Percentiles rank a stretch among this genome's conserved stretches.
phyloP scores from a whole-genome alignment of 2,888 invertebrate species.

The Ptilodon capucinus region DNA sequence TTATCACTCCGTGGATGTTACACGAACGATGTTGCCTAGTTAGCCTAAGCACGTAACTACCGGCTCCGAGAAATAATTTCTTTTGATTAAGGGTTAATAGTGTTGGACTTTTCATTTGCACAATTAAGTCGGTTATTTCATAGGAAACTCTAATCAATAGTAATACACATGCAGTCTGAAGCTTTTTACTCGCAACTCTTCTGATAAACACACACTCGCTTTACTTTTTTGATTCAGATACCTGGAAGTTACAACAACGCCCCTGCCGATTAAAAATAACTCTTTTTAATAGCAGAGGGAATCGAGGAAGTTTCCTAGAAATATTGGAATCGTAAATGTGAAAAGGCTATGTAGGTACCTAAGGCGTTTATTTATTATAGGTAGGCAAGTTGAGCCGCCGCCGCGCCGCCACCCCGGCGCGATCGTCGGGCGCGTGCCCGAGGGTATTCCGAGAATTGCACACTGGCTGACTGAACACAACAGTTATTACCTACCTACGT shows the following conservation, averaged over 20 bases:
- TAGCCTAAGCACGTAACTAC: too few species aligned
- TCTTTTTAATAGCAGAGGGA: conserved; percentile 42
- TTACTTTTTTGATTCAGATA: conserved; percentile 38
- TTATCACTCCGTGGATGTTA: too few species aligned
- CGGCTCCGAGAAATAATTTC: not conserved
- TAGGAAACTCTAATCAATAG: conserved; percentile 30
- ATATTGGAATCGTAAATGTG: conserved; percentile 66
- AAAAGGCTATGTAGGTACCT: conserved; percentile 50
- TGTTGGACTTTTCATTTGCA: conserved; percentile 16
- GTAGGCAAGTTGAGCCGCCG: conserved; percentile 16
- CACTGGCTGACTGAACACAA: conserved; percentile 51
- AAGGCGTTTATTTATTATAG: conserved; percentile 34
- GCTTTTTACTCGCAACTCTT: conserved; percentile 35
- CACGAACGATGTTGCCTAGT: not conserved
- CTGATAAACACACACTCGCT: conserved; percentile 33
- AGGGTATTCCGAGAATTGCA: conserved; percentile 68
- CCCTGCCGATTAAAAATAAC: conserved; percentile 43
- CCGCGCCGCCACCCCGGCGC: conserved; percentile 32
- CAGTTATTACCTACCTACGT: conserved; percentile 44
- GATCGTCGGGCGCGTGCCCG: conserved; percentile 58
- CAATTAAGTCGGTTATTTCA: conserved; percentile 26
- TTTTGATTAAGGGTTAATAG: not conserved
- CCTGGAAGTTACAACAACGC: conserved; percentile 36
- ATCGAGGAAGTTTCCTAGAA: conserved; percentile 62
- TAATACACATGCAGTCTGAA: conserved; percentile 22